A percentile compares a stretch with the other conserved stretches of the same genome.
phyloP scores from a whole-genome alignment of 2,113 vertebrate genomes.

The Notothenia rossii region DNA sequence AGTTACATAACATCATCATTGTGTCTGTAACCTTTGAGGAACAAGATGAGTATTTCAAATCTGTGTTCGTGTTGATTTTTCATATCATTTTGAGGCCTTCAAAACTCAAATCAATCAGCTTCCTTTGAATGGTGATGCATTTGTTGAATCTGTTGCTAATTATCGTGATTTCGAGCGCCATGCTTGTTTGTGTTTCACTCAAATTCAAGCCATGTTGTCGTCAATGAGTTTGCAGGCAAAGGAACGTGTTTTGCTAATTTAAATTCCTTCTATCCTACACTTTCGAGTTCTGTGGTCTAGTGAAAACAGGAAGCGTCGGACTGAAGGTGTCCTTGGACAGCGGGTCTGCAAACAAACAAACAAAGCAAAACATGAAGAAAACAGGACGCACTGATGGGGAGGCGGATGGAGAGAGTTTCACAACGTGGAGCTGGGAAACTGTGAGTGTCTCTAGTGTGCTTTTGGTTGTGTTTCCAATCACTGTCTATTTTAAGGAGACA shows the following conservation, averaged over 20 bases:
- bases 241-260: conserved; percentile 1
- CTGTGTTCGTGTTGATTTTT: not conserved
- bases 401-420: conserved; percentile 20
- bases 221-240: not conserved
- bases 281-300: conserved; percentile 54
- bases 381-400: conserved; percentile 78
- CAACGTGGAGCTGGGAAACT: conserved; percentile 13
- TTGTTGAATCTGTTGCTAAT: not conserved
- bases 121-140: not conserved
- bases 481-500: not conserved
- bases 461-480: not conserved
- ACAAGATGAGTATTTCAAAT: not conserved
- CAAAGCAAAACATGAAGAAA: conserved; percentile 62
- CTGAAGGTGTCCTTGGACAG: conserved; percentile 75
- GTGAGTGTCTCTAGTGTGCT: not conserved
- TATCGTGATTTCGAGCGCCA: not conserved
- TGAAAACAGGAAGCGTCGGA: conserved; percentile 85
- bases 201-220: not conserved
- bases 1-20: conserved; percentile 8
- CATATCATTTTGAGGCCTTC: not conserved
- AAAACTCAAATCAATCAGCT: too few species aligned
- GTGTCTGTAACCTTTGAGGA: not conserved
- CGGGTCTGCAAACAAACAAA: conserved; percentile 78
- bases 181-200: not conserved
- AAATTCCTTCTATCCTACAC: conserved; percentile 22